These are phyloP conservation scores for Magallana angulata DNA, from an alignment of 1,140 invertebrate genomes.

Conservation along the genomic window DNA sequence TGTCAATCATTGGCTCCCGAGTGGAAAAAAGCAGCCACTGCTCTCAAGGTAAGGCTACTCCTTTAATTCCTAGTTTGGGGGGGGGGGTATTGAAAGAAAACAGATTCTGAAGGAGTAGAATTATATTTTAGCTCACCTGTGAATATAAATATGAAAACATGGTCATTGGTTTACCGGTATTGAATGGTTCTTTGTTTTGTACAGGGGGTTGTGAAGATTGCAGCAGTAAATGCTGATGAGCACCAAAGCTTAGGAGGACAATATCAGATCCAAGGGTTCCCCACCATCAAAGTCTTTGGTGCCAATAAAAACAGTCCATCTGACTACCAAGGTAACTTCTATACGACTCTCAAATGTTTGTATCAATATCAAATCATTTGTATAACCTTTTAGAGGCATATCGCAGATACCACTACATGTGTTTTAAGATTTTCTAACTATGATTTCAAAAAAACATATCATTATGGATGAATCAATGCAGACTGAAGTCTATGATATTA, in stretches of 20 bases:
- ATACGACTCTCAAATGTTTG: no score
- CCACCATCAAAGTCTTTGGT: slow-evolving; percentile 97
- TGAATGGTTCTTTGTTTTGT: background rate
- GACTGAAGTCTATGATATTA: no score
- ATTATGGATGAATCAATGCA: no score
- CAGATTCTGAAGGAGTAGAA: background rate
- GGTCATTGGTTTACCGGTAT: no score
- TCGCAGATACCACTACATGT: no score
- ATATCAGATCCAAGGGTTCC: slow-evolving; percentile 94
- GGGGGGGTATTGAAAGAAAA: no score
- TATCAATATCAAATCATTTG: no score
- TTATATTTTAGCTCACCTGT: background rate
- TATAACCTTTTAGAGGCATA: no score
- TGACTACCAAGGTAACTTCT: slow-evolving; percentile 87
- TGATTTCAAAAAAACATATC: no score
- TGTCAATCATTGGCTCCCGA: slow-evolving; percentile 97
- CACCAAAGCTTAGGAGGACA: slow-evolving; percentile 89
- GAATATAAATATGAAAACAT: no score
- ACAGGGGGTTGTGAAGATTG: slow-evolving; percentile 95
- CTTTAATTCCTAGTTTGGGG: no score
- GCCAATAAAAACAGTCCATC: slow-evolving; percentile 91
- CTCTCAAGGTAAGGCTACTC: slow-evolving; percentile 88
- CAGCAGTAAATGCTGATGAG: slow-evolving; percentile 94
- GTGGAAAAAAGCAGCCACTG: slow-evolving; percentile 95
- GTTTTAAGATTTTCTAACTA: no score